Percentiles rank a stretch among this genome's conserved stretches.
Evolutionary conservation across 2,888 invertebrate genomes (phyloP).

Genomic region (Standfussiana lucernea): DNA sequence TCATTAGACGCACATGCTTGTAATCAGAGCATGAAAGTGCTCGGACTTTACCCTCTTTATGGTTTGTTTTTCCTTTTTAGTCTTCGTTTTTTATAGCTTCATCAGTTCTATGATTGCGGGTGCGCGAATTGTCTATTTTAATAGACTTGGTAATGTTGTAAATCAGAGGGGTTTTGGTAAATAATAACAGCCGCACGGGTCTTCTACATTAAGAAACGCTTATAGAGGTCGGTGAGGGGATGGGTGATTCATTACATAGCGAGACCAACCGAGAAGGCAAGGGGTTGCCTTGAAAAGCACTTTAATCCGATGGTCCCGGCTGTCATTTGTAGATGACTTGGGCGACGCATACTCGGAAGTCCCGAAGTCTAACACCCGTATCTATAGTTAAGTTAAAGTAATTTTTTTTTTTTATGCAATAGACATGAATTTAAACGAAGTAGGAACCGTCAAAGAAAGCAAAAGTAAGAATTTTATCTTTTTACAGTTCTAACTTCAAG

Average conservation of each 20-base stretch:
- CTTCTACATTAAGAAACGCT: background rate
- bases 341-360: background rate
- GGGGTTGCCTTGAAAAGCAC: background rate
- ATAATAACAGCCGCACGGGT: background rate
- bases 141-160: background rate
- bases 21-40: slow-evolving; percentile 58
- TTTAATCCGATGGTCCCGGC: background rate
- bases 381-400: no score
- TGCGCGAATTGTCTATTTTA: background rate
- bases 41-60: slow-evolving; percentile 24
- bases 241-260: background rate
- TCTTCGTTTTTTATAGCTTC: slow-evolving; percentile 4
- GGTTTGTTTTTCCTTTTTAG: slow-evolving; percentile 32
- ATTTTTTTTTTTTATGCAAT: no score
- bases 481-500: no score
- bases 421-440: no score
- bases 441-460: no score
- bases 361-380: background rate
- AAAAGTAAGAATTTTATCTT: no score
- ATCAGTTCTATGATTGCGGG: background rate
- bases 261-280: no score
- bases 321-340: background rate
- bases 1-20: slow-evolving; percentile 66
- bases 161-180: background rate
- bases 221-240: background rate